Evolutionary conservation across 2,797 vertebrate genomes (phyloP).

Genomic region (Tangara arthus): DNA sequence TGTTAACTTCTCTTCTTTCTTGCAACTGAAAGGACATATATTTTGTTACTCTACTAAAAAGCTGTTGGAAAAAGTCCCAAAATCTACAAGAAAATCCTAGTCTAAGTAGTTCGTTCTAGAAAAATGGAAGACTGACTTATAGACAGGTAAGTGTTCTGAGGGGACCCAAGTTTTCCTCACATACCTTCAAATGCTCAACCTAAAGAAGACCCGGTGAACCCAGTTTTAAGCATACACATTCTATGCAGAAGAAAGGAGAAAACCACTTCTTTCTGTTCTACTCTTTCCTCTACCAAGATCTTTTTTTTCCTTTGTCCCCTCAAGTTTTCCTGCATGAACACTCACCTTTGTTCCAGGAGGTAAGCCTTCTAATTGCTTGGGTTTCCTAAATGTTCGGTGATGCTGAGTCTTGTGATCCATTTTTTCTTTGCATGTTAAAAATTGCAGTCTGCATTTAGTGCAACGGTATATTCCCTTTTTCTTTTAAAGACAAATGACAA

Average conservation of each 20-base stretch:
- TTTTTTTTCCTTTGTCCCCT: background rate
- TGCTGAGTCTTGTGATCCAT: conserved; percentile 91
- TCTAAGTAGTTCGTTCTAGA: background rate
- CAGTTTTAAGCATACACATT: background rate
- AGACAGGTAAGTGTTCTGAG: background rate
- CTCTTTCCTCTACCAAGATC: background rate
- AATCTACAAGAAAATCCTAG: background rate
- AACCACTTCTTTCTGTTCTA: background rate
- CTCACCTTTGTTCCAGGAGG: conserved; percentile 96
- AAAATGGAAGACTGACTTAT: background rate
- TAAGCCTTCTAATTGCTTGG: conserved; percentile 91
- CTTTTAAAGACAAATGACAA: conserved; percentile 65
- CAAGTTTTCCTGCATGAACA: background rate
- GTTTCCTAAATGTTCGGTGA: conserved; percentile 94
- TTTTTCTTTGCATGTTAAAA: conserved; percentile 95
- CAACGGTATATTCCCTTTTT: conserved; percentile 97
- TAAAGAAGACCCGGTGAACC: background rate
- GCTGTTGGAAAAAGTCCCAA: background rate
- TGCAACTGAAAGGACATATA: background rate
- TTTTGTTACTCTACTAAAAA: background rate
- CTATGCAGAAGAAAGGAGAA: background rate
- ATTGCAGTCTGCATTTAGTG: conserved; percentile 94
- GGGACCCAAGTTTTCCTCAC: background rate
- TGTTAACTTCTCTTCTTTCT: background rate
- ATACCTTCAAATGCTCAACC: background rate